Evolutionary conservation across 1,140 invertebrate genomes (phyloP).

Genomic region (Aporrectodea caliginosa): DNA sequence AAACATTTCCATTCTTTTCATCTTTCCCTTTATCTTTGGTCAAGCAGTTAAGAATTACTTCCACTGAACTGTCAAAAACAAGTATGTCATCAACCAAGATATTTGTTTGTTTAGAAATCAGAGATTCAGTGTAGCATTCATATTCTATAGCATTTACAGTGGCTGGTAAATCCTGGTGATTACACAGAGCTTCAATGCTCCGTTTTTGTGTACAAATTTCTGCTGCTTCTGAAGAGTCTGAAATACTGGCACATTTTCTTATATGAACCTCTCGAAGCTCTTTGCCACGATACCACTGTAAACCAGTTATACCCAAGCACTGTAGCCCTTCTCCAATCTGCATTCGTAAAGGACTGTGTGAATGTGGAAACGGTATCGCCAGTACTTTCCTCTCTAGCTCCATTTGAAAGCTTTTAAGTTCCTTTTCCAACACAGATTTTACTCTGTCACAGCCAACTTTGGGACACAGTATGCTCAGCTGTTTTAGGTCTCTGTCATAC

Average conservation of each 20-base stretch:
- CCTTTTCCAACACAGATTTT: background rate
- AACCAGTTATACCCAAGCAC: background rate
- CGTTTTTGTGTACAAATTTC: background rate
- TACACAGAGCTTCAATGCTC: background rate
- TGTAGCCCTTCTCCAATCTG: background rate
- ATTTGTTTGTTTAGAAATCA: too few species aligned
- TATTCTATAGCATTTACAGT: too few species aligned
- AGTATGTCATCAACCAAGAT: too few species aligned
- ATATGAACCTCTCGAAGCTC: background rate
- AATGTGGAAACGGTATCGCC: background rate
- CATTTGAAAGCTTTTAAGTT: background rate
- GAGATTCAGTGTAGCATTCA: too few species aligned
- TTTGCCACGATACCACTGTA: background rate
- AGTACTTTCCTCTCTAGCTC: background rate
- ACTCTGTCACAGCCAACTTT: background rate
- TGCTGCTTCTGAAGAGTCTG: background rate
- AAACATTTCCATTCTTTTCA: too few species aligned
- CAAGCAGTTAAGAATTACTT: too few species aligned
- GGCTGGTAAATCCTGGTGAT: background rate
- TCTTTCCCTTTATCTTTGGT: too few species aligned
- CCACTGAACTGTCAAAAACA: too few species aligned
- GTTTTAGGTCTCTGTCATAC: background rate
- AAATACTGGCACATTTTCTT: background rate
- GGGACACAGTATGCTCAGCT: background rate
- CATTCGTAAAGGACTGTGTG: background rate